phyloP scores from a whole-genome alignment of 2,113 vertebrate species.

The Chrysemys picta region DNA sequence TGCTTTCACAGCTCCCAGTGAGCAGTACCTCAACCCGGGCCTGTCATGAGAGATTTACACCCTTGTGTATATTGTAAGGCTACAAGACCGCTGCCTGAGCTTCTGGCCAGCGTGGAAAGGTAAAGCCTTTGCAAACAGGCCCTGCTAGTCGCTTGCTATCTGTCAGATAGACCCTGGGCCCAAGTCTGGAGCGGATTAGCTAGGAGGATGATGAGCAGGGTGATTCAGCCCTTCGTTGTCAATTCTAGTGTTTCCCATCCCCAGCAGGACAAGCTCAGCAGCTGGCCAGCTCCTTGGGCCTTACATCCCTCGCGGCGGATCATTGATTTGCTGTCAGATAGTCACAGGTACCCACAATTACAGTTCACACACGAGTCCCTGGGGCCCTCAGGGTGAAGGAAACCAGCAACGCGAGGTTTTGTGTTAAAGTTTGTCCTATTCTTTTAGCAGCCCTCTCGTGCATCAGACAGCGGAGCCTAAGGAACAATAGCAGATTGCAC shows the following conservation, averaged over 20 bases:
- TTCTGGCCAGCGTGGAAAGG: accelerated
- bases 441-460: accelerated
- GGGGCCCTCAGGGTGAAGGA: neutral
- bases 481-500: neutral
- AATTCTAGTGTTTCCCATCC: neutral
- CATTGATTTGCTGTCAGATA: neutral
- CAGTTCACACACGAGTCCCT: neutral
- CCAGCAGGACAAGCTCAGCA: neutral
- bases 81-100: accelerated
- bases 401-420: neutral
- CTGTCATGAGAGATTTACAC: accelerated
- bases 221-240: neutral
- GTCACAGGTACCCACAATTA: neutral
- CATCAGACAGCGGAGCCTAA: accelerated
- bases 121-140: neutral
- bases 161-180: neutral
- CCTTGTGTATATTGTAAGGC: neutral
- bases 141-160: neutral
- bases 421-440: accelerated
- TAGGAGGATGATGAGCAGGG: neutral
- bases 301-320: neutral
- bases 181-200: neutral
- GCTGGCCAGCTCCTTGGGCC: neutral
- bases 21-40: neutral
- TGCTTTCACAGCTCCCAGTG: accelerated